Base-by-base conservation (phyloP, 37 sponge, comb jelly and placozoan species). In the Cladorhizidae sp. region DNA sequence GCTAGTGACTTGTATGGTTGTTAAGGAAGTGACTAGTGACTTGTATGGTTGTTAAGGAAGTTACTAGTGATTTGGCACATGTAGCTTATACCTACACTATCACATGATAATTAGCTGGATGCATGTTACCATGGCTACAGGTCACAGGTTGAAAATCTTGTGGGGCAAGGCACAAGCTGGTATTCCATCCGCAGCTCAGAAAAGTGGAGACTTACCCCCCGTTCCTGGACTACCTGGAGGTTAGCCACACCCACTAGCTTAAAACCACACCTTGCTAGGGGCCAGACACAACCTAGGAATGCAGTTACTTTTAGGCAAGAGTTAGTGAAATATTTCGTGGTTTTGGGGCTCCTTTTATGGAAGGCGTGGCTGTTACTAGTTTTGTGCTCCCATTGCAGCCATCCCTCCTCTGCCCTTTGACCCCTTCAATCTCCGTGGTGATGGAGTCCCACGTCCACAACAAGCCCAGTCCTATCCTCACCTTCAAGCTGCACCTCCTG, bases 81-180 rank as follows among this genome's bases (percentile, higher is more conserved):
- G 12, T 59, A 28, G 5, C 3, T 26, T 12, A 28, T 59, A 26
- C 12, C 7, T 23, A 67, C 31, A 31, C 7, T 67, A 38, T 25
- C 31, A 14, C 38, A 21, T 67, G 68, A 31, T 67, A 37, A 31
- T 67, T 67, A 31, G 68, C 31, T 45, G 68, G 3, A 3, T 67
- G 5, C 31, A 38, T 67, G 68, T 45, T 45, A 9, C 23, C 21
- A n/a, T 36, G 12, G 14, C 37, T 50, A 18, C 52, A 82, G 88
- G 88, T 50, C 82, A 80, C 39, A 78, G 95, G 38, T 62, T 97
- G 71, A 92, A 90, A 85, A 75, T 97, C 21, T 52, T 97, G 91
- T 97, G 98, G 98, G 98, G 98, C 12, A 86, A 85, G 57, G 59
- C 91, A 21, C 92, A 91, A 76, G 79, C 94, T 21, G 74, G 92